Conservation (phyloP, 2,888 invertebrate species). For the Calliscelio sp. region DNA sequence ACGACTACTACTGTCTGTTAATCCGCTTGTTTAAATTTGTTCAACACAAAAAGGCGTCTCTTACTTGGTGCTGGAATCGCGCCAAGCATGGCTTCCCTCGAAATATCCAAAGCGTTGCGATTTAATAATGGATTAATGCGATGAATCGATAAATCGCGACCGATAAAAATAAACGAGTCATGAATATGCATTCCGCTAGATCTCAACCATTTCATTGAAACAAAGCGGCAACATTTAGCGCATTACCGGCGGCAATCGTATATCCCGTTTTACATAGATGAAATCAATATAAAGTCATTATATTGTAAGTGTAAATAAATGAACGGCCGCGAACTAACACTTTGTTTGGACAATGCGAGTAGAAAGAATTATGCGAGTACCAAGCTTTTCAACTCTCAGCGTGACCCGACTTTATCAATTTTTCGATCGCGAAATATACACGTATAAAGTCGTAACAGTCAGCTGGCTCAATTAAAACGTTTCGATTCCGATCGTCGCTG, state of each 20-base stretch:
- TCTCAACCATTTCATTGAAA: conserved; percentile 51
- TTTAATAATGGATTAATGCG: conserved; percentile 70
- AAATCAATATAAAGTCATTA: conserved; percentile 68
- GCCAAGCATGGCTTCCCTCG: conserved; percentile 56
- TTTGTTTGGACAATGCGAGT: conserved; percentile 54
- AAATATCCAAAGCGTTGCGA: conserved; percentile 58
- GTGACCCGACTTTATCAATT: conserved; percentile 65
- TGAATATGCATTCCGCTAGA: conserved; percentile 70
- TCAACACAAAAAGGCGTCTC: conserved; percentile 43
- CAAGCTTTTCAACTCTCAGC: conserved; percentile 38
- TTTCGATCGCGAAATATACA: conserved; percentile 56
- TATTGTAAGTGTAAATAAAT: conserved; percentile 61
- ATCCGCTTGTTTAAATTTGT: conserved; percentile 66
- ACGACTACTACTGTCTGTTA: conserved; percentile 53
- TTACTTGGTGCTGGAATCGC: conserved; percentile 53
- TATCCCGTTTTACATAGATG: conserved; percentile 65
- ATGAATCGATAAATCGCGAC: conserved; percentile 66
- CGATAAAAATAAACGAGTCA: conserved; percentile 65
- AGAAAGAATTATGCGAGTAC: conserved; percentile 42
- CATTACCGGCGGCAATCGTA: conserved; percentile 56
- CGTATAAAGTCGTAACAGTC: conserved; percentile 52
- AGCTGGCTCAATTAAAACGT: conserved; percentile 62
- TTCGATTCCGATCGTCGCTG: conserved; percentile 39
- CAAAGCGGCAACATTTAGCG: conserved; percentile 62
- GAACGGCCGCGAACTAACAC: conserved; percentile 4